phyloP scores from a whole-genome alignment of 2,797 vertebrate genomes.

The Characodon lateralis region DNA sequence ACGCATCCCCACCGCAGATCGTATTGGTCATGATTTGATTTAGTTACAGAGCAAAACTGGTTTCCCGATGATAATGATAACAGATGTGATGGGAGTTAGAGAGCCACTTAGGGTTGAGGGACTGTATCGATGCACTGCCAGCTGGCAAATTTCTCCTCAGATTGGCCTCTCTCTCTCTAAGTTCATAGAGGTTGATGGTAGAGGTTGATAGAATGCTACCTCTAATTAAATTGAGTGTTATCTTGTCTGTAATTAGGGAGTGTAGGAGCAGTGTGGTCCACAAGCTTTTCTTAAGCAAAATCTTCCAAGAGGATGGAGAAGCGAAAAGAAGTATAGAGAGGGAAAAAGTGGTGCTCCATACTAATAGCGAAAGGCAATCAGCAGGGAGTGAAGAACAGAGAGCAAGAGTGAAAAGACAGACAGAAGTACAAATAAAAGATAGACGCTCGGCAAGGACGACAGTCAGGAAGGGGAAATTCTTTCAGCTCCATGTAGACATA shows the following conservation, averaged over 20 bases:
- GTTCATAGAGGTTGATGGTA: conserved; percentile 55
- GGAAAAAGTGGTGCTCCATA: conserved; percentile 39
- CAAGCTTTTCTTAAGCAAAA: conserved; percentile 27
- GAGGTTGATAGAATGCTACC: conserved; percentile 61
- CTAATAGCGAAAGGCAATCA: conserved; percentile 47
- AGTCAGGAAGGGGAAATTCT: conserved; percentile 52
- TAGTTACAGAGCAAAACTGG: conserved; percentile 67
- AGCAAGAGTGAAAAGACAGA: conserved; percentile 40
- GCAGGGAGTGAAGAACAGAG: conserved; percentile 49
- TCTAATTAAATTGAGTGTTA: conserved; percentile 66
- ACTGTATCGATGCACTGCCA: conserved; percentile 50
- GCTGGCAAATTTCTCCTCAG: conserved; percentile 56
- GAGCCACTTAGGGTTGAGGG: conserved; percentile 57
- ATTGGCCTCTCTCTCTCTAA: conserved; percentile 28
- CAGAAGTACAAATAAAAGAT: conserved; percentile 50
- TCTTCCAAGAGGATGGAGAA: conserved; percentile 8
- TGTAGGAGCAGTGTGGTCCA: conserved; percentile 30
- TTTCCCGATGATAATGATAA: conserved; percentile 74
- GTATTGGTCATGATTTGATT: conserved; percentile 77
- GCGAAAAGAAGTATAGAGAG: background rate
- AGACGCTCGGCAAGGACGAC: conserved; percentile 49
- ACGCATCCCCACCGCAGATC: conserved; percentile 63
- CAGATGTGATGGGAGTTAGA: conserved; percentile 71
- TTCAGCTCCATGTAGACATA: conserved; percentile 62
- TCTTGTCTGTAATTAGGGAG: conserved; percentile 50